phyloP scores from a whole-genome alignment of 2,797 vertebrate species.

The Lepilemur ruficaudatus region DNA sequence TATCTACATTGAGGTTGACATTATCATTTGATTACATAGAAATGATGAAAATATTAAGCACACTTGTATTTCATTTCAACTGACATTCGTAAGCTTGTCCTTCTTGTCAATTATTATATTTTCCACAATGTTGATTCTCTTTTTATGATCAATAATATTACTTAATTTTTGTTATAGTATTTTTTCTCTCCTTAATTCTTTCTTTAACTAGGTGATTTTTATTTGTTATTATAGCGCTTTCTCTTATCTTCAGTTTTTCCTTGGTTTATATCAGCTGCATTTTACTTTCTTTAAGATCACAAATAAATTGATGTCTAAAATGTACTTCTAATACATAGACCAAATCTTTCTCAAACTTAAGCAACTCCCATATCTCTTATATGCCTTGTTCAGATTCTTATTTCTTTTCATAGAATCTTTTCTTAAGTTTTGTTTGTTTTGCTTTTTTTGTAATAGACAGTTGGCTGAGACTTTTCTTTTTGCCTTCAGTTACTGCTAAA shows the following conservation, averaged over 20 bases:
- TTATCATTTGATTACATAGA: neutral
- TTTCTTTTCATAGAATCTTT: neutral
- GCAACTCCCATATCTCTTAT: neutral
- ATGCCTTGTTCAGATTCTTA: neutral
- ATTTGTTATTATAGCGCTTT: neutral
- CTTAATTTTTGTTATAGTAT: neutral
- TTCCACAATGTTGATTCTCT: neutral
- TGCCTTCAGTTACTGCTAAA: neutral
- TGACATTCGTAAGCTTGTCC: neutral
- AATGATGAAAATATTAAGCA: neutral
- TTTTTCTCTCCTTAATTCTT: neutral
- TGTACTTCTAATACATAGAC: neutral
- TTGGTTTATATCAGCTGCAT: neutral
- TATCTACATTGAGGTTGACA: neutral
- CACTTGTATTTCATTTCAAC: neutral
- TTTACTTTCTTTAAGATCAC: neutral
- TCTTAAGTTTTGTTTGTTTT: neutral
- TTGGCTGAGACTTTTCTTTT: neutral
- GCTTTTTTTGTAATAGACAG: neutral
- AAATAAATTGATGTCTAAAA: neutral
- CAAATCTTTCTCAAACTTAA: conserved; percentile 1
- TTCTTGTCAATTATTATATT: neutral
- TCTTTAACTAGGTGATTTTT: neutral
- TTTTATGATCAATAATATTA: neutral
- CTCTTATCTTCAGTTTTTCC: neutral